Evolutionary conservation across 1,140 invertebrate species (phyloP), one percentile per base, ranked within the genome.

Genomic region (Diorhabda elongata): DNA sequence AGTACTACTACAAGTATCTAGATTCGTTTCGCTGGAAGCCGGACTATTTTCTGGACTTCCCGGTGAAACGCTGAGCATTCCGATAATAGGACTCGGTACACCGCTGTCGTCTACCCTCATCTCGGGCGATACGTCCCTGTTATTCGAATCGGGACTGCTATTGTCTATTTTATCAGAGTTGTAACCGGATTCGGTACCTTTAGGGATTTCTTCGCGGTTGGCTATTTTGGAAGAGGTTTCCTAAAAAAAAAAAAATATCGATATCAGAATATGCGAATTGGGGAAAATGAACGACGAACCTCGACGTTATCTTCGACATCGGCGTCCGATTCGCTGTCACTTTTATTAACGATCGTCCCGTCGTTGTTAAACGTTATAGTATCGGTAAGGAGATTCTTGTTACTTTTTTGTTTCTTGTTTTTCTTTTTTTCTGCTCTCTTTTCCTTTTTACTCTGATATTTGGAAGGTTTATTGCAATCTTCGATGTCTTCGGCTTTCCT

Each of bases 251-350:
- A 52, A 66, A 42, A 7, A 45, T 47, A 45, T 44, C 11, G 47
- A 11, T 45, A 64, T 44, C n/a, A 44, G 26, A 6, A 4, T 9
- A 47, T 3, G 44, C 45, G 3, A 45, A 11, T 6, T 64, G 11
- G 11, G 6, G 47, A 52, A 52, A n/a, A 52, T 52, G 2, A 6
- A n/a, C 47, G 4, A 52, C 4, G 8, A 56, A 87, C 87, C 72
- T 91, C 89, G 3, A 88, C 80, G 76, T 93, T 93, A 74, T 93
- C 92, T 81, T 94, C 92, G 0, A 93, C 84, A 76, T 93, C 92
- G 0, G 91, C 91, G 78, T 92, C 91, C 5, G 89, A 91, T 75
- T 88, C 87, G 0, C 85, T 87, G 2, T 86, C 87, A 2, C 84
- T 85, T 72, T 86, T 86, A 52, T 82, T 83, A 45, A 84, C 83